phyloP scores from a whole-genome alignment of 2,113 vertebrate species.

The Zapornia atra region DNA sequence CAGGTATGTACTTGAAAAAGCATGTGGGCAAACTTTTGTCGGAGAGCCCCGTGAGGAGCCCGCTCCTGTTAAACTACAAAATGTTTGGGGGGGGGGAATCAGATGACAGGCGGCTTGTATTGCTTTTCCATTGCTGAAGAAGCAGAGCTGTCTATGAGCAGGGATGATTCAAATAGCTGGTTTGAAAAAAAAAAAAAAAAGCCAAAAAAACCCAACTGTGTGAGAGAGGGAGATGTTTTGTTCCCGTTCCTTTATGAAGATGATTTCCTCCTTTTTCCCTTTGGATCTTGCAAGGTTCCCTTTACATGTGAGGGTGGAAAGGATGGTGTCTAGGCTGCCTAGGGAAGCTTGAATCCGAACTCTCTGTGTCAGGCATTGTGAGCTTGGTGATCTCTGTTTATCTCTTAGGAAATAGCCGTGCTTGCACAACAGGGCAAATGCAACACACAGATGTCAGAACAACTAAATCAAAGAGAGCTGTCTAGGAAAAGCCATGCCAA shows the following conservation, averaged over 20 bases:
- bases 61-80: not conserved
- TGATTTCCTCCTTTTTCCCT: not conserved
- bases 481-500: conserved; percentile 50
- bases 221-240: not conserved
- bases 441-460: conserved; percentile 33
- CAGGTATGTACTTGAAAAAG: conserved; percentile 55
- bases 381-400: conserved; percentile 59
- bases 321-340: not conserved
- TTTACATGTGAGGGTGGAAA: not conserved
- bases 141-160: not conserved
- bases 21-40: conserved; percentile 6
- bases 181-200: not conserved
- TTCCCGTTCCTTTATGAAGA: not conserved
- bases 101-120: conserved; percentile 3
- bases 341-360: conserved; percentile 1
- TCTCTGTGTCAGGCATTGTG: conserved; percentile 44
- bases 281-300: not conserved
- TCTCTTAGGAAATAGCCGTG: conserved; percentile 61
- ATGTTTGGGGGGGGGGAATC: conserved; percentile 3
- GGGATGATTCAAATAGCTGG: not conserved
- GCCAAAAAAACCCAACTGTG: not conserved
- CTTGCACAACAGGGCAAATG: conserved; percentile 54
- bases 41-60: not conserved
- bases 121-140: conserved; percentile 45
- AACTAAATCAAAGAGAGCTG: conserved; percentile 11